Conservation (phyloP, 2,797 vertebrate genomes). For the Cirrhinus mrigala region DNA sequence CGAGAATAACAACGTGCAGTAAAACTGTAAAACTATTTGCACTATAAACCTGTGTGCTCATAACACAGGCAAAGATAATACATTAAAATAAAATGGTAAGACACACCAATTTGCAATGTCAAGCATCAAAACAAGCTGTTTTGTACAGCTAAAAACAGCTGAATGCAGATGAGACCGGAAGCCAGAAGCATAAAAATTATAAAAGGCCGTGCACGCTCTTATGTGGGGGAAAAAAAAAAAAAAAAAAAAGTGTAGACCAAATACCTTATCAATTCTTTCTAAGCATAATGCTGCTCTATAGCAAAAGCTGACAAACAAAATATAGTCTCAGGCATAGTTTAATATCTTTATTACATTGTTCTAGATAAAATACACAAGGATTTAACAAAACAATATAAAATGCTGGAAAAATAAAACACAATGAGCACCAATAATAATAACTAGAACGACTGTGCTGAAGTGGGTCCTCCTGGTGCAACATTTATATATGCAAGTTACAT, state of each 20-base stretch:
- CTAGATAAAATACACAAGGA: conserved; percentile 66
- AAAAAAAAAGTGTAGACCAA: not conserved
- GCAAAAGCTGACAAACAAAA: not conserved
- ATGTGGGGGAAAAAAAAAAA: too few relatives aligned
- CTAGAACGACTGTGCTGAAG: conserved; percentile 58
- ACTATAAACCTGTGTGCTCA: too few relatives aligned
- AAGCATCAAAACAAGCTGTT: too few relatives aligned
- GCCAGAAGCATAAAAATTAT: too few relatives aligned
- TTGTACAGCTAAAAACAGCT: too few relatives aligned
- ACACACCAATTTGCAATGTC: too few relatives aligned
- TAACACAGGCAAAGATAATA: too few relatives aligned
- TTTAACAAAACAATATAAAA: conserved; percentile 71
- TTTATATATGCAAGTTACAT: not conserved
- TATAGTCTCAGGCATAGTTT: conserved; percentile 19
- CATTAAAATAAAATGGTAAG: too few relatives aligned
- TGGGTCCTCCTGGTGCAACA: conserved; percentile 21
- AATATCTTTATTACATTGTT: conserved; percentile 76
- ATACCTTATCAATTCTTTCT: not conserved
- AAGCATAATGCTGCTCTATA: not conserved
- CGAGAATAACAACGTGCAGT: too few relatives aligned
- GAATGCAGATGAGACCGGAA: too few relatives aligned
- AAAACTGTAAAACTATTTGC: too few relatives aligned
- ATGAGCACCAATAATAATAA: conserved; percentile 60
- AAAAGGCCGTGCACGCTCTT: too few relatives aligned
- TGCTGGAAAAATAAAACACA: conserved; percentile 56